Conservation (phyloP, 2,888 invertebrate genomes). For the Cryptophagus acutangulus region DNA sequence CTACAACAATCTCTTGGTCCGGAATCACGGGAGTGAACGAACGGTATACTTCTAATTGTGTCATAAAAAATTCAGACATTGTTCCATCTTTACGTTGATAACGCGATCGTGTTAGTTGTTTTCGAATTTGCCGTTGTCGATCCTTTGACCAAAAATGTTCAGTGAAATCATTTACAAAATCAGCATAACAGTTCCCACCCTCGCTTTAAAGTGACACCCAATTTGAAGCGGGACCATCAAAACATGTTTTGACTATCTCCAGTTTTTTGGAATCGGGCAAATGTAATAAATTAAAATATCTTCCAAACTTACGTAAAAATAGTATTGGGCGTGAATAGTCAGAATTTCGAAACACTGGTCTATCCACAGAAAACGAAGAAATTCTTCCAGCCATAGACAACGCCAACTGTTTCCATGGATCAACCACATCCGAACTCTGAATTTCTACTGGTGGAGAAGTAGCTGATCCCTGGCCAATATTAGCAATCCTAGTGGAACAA, state of each 20-base stretch:
- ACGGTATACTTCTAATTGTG: conserved; percentile 4
- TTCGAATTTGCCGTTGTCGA: background rate
- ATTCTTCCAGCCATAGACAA: too few relatives aligned
- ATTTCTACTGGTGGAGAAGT: too few relatives aligned
- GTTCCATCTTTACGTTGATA: background rate
- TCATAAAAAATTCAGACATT: conserved; percentile 5
- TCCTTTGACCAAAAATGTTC: background rate
- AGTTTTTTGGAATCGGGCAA: background rate
- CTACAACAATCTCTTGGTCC: conserved; percentile 3
- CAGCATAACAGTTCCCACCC: background rate
- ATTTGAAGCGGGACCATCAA: background rate
- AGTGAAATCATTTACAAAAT: background rate
- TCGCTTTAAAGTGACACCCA: background rate
- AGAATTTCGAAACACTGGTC: too few relatives aligned
- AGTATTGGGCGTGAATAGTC: background rate
- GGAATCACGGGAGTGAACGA: conserved; percentile 7
- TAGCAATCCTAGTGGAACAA: too few relatives aligned
- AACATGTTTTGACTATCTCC: background rate
- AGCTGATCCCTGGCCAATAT: too few relatives aligned
- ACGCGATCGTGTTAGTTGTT: background rate
- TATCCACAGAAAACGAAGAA: too few relatives aligned
- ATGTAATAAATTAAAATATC: background rate
- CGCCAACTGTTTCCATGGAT: too few relatives aligned
- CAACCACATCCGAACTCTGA: too few relatives aligned
- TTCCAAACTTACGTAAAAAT: background rate